phyloP scores from a whole-genome alignment of 2,888 invertebrate genomes.

The Patella caerulea region DNA sequence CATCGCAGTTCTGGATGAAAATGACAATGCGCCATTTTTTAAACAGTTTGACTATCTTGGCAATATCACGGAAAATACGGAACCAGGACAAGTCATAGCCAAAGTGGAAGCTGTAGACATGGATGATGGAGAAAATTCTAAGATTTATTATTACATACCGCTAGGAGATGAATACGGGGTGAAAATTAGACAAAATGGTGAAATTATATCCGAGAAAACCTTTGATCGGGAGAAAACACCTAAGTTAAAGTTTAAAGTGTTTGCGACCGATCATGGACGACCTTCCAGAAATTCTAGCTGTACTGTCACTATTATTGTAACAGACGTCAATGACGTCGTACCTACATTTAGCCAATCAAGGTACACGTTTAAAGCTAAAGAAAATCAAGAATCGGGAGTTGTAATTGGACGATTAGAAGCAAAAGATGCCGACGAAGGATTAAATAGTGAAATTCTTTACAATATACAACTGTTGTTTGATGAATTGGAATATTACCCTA shows the following conservation, averaged over 20 bases:
- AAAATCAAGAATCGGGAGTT: constrained; percentile 10
- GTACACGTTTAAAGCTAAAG: constrained; percentile 8
- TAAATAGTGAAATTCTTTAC: constrained; percentile 6
- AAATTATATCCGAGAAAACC: constrained; percentile 48
- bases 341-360: constrained; percentile 13
- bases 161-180: constrained; percentile 38
- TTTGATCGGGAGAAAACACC: constrained; percentile 52
- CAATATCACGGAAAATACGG: constrained; percentile 50
- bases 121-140: constrained; percentile 49
- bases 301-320: constrained; percentile 13
- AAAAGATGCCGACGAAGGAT: constrained; percentile 8
- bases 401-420: constrained; percentile 14
- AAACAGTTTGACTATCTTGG: constrained; percentile 72
- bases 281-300: constrained; percentile 2
- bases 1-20: constrained; percentile 81
- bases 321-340: constrained; percentile 19
- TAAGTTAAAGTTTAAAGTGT: constrained; percentile 36
- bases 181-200: constrained; percentile 49
- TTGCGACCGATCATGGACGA: constrained; percentile 13
- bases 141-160: constrained; percentile 41
- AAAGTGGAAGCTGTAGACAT: constrained; percentile 48
- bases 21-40: constrained; percentile 91
- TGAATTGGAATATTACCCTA: constrained; percentile 33
- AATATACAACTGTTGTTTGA: background rate
- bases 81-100: constrained; percentile 44